Base-by-base conservation (phyloP, 2,888 invertebrate genomes). In the Campaea margaritaria region DNA sequence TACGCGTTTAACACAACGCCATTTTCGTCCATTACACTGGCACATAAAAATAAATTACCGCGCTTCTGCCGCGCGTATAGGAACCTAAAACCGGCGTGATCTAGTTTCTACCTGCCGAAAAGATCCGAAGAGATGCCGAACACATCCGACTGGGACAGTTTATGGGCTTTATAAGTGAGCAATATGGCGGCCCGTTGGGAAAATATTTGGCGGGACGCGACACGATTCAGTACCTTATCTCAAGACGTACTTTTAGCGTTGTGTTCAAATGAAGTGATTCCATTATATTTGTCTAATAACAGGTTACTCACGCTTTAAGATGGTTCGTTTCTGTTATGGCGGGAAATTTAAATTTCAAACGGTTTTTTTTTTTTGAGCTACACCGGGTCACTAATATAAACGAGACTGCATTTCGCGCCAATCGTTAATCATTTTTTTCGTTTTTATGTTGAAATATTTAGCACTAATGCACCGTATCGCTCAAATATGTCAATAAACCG, bases 101-200 rank as follows among this genome's bases (percentile, higher is more conserved):
- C 60, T 65, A 64, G 62, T 64, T 67, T 61, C 44, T 64, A 64
- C 69, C 64, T 67, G 64, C 34, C 58, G 56, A 51, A 51, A 56
- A 51, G 12, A 60, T 51, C 55, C 63, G 58, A 57, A 62, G 45
- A 56, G 48, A 54, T 48, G 41, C 59, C 68, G 70, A 68, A 59
- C 58, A 62, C 53, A 73, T 68, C 73, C 71, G 70, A 68, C 70
- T 68, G 55, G 57, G 58, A 70, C 73, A 72, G 75, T 84, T 86
- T 86, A 86, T 80, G 81, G 74, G 69, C 83, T 73, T 81, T 85
- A 82, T 84, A 83, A 81, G 82, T 72, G 73, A 69, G 71, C 81
- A 83, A 85, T 78, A 84, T 82, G 84, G 84, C 81, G 75, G 69
- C 68, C 69, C 72, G 73, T 65, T 66, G 73, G 73, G 74, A 56